These are phyloP conservation scores for Dolichallabes microphthalmus DNA, from an alignment of 2,113 vertebrate genomes.

Conservation along the genomic window DNA sequence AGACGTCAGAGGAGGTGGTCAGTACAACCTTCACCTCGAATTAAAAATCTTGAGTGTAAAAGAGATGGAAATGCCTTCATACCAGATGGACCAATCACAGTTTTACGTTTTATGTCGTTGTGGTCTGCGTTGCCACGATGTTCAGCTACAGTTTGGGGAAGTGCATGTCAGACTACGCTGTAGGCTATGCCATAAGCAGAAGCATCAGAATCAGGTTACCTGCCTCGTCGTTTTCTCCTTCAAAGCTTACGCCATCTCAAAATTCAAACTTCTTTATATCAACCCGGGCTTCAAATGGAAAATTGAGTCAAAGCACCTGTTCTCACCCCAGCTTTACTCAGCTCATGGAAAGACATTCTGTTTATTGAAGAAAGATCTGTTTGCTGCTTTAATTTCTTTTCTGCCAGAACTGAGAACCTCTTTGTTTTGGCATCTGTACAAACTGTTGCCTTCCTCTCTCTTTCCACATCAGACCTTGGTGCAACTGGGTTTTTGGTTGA, in stretches of 20 bases:
- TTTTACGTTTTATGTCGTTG: too few relatives aligned
- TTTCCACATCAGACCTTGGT: slow-evolving; percentile 23
- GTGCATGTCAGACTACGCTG: too few relatives aligned
- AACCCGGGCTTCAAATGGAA: background rate
- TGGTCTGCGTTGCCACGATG: too few relatives aligned
- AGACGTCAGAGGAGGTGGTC: too few relatives aligned
- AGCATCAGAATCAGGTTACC: background rate
- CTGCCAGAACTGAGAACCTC: slow-evolving; percentile 13
- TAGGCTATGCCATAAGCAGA: too few relatives aligned
- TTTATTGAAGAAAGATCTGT: slow-evolving; percentile 17
- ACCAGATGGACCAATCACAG: too few relatives aligned
- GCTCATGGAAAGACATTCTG: slow-evolving; percentile 7
- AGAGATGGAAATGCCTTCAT: too few relatives aligned
- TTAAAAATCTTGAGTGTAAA: too few relatives aligned
- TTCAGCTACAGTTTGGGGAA: too few relatives aligned
- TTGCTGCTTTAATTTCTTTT: slow-evolving; percentile 24
- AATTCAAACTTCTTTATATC: background rate
- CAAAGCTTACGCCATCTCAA: background rate
- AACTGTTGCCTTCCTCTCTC: background rate
- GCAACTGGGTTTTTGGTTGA: slow-evolving; percentile 22
- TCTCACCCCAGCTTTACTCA: background rate
- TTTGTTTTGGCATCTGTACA: background rate
- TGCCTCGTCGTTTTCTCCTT: background rate
- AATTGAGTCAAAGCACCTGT: background rate
- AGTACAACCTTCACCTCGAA: too few relatives aligned